Base-by-base conservation (phyloP, 2,888 invertebrate species). In the Tetragonula carbonaria region DNA sequence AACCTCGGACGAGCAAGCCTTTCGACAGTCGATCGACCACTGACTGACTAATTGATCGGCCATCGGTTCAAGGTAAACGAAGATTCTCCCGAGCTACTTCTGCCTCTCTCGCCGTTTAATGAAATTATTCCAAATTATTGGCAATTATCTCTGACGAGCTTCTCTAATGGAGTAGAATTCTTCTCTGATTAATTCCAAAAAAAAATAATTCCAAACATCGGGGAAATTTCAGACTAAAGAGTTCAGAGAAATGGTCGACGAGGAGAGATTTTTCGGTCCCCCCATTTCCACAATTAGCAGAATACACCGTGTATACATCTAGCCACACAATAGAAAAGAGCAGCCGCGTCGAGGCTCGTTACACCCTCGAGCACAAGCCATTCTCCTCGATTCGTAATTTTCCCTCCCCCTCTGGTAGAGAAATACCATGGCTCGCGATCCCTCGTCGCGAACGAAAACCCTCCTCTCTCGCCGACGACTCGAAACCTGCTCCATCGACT, bases 401-500 rank as follows among this genome's bases (percentile, higher is more conserved):
- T 72, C 67, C 23, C 72, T 51, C 23, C 38, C 45, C 45, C 38
- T 8, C 38, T 51, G 18, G 14, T 33, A 45, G 50, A n/a, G n/a
- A 38, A 72, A 78, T 53, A 66, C 67, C 63, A 33, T 55, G 63
- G 68, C 65, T 45, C 65, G 62, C 23, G 45, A 62, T 13, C 55
- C 53, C 28, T 23, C 57, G 38, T 71, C 38, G 55, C 50, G n/a
- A 74, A 57, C 21, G 28, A 28, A 18, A 62, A 59, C 50, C 53
- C 62, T 18, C 14, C 21, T 28, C 28, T 28, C 28, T 28, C 28
- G 28, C 45, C 18, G 33, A 62, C 59, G 72, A 68, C 62, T 45
- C 11, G 55, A 38, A 84, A 79, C 14, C 74, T 23, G 23, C 23
- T 45, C 80, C 68, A 45, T 45, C 70, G 77, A 77, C 33, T 83